Evolutionary conservation across 2,113 vertebrate genomes (phyloP), one percentile per base, ranked within the genome.

Genomic region (Engystomops pustulosus): DNA sequence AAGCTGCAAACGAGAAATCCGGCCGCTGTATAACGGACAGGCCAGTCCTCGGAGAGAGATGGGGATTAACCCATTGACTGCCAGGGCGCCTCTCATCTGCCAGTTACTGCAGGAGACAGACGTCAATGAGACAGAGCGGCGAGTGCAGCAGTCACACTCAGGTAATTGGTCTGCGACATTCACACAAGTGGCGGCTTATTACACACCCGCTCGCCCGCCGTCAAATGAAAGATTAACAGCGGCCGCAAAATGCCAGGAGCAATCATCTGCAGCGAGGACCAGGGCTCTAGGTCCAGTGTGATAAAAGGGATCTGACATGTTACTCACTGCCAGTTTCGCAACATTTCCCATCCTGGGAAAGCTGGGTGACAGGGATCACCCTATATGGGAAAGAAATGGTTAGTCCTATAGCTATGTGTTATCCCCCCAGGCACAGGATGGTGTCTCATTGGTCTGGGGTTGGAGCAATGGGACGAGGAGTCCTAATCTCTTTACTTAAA

Each of bases 101-200:
- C 38, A n/a, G 30, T 18, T 45, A 23, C 14, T 65, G n/a, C 18
- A 10, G 27, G 20, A 3, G n/a, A 32, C 9, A 17, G 44, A 49
- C 44, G 62, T 4, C 44, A 49, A 12, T 9, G 14, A n/a, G 41
- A 80, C 8, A 62, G 20, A 9, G 25, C 20, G 11, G 17, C 32
- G 20, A 5, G 30, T 30, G 9, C 14, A 23, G 58, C 58, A 6
- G 23, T 11, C 62, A 51, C 45, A 34, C 47, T 10, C 10, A 12
- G 34, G 58, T 51, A 68, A 80, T 80, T 38, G 47, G 30, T 34
- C 44, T 25, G 79, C 70, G 65, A 81, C 79, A 55, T 81, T 70
- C 34, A 51, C 23, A 23, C 14, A 18, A 80, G 32, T 32, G 27
- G 44, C 79, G 3, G 45, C 25, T 55, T 53, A 69, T 69, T 51